phyloP scores from a whole-genome alignment of 92 coral and sea anemone genomes.

The Epizoanthus stellaris region DNA sequence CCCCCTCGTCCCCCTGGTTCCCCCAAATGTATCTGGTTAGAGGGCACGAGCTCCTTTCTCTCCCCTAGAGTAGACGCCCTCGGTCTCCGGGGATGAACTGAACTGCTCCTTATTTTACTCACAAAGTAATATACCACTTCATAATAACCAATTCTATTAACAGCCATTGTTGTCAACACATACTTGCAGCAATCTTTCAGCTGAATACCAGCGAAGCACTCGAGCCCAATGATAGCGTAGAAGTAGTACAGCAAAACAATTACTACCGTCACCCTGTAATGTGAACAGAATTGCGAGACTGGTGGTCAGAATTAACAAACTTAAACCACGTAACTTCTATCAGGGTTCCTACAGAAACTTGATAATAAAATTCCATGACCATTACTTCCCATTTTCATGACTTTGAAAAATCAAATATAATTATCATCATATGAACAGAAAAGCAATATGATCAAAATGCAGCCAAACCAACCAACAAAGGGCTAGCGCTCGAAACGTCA shows the following conservation, averaged over 20 bases:
- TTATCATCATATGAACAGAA: too few relatives aligned
- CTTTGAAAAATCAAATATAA: too few relatives aligned
- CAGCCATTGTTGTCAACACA: conserved; percentile 24
- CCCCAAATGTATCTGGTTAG: too few relatives aligned
- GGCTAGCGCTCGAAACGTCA: too few relatives aligned
- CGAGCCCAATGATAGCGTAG: conserved; percentile 92
- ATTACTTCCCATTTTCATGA: not conserved
- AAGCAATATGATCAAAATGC: too few relatives aligned
- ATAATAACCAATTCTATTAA: not conserved
- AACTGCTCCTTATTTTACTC: too few relatives aligned
- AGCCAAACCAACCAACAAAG: too few relatives aligned
- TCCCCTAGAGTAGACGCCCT: too few relatives aligned
- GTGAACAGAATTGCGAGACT: not conserved
- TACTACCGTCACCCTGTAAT: conserved; percentile 74
- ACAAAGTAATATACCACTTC: not conserved
- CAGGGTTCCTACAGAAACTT: too few relatives aligned
- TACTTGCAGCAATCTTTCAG: conserved; percentile 91
- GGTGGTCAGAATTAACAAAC: not conserved
- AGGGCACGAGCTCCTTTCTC: too few relatives aligned
- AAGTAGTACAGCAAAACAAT: conserved; percentile 88
- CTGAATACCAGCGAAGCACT: conserved; percentile 87
- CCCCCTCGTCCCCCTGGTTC: too few relatives aligned
- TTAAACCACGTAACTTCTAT: not conserved
- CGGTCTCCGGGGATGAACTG: too few relatives aligned
- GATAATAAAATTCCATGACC: not conserved